These are phyloP conservation scores for Petrolisthes cinctipes DNA, from an alignment of 2,888 invertebrate species.

Conservation along the genomic window DNA sequence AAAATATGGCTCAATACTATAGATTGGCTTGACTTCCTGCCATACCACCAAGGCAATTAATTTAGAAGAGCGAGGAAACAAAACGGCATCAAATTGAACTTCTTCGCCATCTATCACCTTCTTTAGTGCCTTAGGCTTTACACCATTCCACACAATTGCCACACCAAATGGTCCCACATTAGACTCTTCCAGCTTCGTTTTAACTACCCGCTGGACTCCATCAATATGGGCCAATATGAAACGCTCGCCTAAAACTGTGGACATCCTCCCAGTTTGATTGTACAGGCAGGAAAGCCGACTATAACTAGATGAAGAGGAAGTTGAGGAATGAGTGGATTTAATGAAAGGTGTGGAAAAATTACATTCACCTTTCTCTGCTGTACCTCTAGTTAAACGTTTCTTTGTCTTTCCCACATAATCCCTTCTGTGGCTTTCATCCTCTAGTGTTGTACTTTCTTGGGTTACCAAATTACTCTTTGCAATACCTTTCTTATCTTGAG, in stretches of 20 bases:
- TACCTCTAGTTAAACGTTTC: too few species aligned
- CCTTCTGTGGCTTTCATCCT: too few species aligned
- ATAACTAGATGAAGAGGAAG: too few species aligned
- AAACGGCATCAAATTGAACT: constrained; percentile 28
- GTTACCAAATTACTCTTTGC: too few species aligned
- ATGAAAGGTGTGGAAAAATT: too few species aligned
- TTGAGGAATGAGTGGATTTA: too few species aligned
- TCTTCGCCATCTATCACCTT: constrained; percentile 20
- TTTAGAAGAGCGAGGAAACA: not conserved
- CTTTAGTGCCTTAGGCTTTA: not conserved
- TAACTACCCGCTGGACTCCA: constrained; percentile 19
- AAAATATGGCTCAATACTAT: constrained; percentile 31
- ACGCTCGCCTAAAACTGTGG: constrained; percentile 21
- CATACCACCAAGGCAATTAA: constrained; percentile 22
- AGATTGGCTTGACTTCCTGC: constrained; percentile 20
- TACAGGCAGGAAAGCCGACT: constrained; percentile 14
- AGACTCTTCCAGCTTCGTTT: not conserved
- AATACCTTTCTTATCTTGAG: too few species aligned
- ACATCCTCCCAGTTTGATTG: constrained; percentile 35
- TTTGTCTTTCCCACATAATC: too few species aligned
- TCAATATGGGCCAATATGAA: constrained; percentile 31
- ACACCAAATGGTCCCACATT: constrained; percentile 7
- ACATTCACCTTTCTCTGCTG: too few species aligned
- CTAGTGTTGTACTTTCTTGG: too few species aligned
- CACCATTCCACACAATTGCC: constrained; percentile 7